A percentile compares a stretch with the other conserved stretches of the same genome.
Conservation (phyloP, 2,113 vertebrate genomes). For the Dicentrarchus labrax region DNA sequence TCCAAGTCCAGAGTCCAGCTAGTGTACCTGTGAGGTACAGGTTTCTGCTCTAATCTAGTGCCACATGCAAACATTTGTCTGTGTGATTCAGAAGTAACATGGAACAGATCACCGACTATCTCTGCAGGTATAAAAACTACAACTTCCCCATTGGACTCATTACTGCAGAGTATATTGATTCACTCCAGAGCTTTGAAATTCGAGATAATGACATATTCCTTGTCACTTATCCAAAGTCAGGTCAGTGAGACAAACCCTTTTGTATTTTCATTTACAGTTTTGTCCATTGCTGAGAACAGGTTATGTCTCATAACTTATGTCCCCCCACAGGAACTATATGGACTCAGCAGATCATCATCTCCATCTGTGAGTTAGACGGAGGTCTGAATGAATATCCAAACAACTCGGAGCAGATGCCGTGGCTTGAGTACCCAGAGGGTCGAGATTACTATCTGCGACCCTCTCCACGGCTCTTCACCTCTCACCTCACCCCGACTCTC, state of each 20-base stretch:
- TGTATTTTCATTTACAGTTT: neutral
- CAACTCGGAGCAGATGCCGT: slow-evolving; percentile 74
- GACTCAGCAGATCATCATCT: slow-evolving; percentile 57
- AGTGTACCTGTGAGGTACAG: too few relatives aligned
- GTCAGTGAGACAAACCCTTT: slow-evolving; percentile 16
- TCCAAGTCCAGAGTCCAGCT: too few relatives aligned
- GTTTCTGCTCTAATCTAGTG: too few relatives aligned
- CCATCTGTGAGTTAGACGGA: slow-evolving; percentile 20
- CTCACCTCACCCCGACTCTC: slow-evolving; percentile 80
- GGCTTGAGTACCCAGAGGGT: slow-evolving; percentile 68
- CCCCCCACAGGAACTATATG: slow-evolving; percentile 33
- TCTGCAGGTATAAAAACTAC: too few relatives aligned
- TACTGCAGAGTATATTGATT: slow-evolving; percentile 44
- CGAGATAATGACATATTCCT: slow-evolving; percentile 80
- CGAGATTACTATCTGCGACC: slow-evolving; percentile 40
- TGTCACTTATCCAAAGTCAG: slow-evolving; percentile 60
- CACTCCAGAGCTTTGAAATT: slow-evolving; percentile 35
- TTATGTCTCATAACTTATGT: neutral
- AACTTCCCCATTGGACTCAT: rapidly evolving
- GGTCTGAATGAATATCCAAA: slow-evolving; percentile 22
- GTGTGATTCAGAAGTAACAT: too few relatives aligned
- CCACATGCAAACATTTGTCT: too few relatives aligned
- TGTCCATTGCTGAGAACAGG: neutral
- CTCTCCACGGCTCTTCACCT: slow-evolving; percentile 71
- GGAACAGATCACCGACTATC: too few relatives aligned